These are phyloP conservation scores for Eolophus roseicapilla DNA, from an alignment of 2,113 vertebrate genomes.

Conservation along the genomic window DNA sequence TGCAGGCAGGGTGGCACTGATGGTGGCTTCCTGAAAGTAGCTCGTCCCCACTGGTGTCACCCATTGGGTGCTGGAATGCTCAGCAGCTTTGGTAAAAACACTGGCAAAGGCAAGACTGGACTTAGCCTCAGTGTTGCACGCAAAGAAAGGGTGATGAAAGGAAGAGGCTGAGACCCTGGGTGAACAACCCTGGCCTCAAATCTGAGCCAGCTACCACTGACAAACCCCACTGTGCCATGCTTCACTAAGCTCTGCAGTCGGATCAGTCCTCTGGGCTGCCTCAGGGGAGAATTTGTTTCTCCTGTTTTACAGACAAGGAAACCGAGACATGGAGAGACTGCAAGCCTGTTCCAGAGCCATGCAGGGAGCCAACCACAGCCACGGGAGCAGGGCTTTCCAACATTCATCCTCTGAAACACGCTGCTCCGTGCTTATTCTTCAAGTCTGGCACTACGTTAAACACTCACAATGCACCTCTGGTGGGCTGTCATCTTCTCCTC, in stretches of 20 bases:
- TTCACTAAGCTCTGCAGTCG: neutral
- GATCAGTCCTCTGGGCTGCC: neutral
- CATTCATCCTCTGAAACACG: neutral
- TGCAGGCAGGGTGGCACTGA: neutral
- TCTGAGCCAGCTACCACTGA: neutral
- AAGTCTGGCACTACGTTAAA: neutral
- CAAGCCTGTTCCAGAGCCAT: neutral
- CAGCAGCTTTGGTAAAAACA: neutral
- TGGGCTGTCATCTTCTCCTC: neutral
- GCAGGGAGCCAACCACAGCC: neutral
- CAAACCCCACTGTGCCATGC: neutral
- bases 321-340: fast-evolving
- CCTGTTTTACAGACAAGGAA: neutral
- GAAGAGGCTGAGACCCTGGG: neutral
- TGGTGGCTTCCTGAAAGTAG: neutral
- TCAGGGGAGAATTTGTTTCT: neutral
- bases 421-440: neutral
- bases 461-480: neutral
- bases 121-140: fast-evolving
- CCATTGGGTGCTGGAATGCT: neutral
- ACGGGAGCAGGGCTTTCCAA: neutral
- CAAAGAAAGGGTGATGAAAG: neutral
- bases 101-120: neutral
- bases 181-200: neutral
- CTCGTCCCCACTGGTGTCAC: neutral